Evolutionary conservation across 92 coral and sea anemone species (phyloP).

Genomic region (Plumapathes pennacea): DNA sequence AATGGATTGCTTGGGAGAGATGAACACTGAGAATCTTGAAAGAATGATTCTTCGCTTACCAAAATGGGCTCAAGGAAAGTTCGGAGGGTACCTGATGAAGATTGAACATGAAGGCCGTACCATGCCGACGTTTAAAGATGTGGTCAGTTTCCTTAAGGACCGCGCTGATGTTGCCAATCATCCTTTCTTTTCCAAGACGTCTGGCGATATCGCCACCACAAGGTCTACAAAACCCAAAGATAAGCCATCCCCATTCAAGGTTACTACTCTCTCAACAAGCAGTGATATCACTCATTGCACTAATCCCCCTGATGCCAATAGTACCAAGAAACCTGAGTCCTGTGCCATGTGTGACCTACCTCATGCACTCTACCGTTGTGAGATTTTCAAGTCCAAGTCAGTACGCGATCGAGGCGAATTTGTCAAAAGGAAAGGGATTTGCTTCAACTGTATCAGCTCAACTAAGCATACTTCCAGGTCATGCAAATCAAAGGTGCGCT

Average conservation of each 20-base stretch:
- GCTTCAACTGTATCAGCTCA: conserved; percentile 46
- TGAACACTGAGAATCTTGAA: conserved; percentile 57
- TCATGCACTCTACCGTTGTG: conserved; percentile 45
- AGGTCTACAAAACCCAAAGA: too few species aligned
- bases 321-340: conserved; percentile 1
- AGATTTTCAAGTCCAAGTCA: conserved; percentile 24
- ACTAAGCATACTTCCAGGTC: conserved; percentile 33
- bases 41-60: conserved; percentile 45
- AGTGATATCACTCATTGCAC: too few species aligned
- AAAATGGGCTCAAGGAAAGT: conserved; percentile 48
- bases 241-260: too few species aligned
- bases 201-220: too few species aligned
- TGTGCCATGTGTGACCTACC: conserved; percentile 26
- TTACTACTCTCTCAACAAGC: too few species aligned
- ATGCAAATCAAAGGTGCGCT: conserved; percentile 20
- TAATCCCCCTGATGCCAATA: too few species aligned
- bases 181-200: conserved; percentile 43
- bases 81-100: conserved; percentile 44
- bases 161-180: conserved; percentile 65
- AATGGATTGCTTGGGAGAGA: conserved; percentile 44
- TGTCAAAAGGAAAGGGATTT: conserved; percentile 31
- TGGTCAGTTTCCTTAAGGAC: conserved; percentile 48
- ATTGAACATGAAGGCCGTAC: conserved; percentile 43
- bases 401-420: conserved; percentile 35
- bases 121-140: conserved; percentile 49